phyloP scores from a whole-genome alignment of 2,797 vertebrate species.

The Hydrocynus forskahlii region DNA sequence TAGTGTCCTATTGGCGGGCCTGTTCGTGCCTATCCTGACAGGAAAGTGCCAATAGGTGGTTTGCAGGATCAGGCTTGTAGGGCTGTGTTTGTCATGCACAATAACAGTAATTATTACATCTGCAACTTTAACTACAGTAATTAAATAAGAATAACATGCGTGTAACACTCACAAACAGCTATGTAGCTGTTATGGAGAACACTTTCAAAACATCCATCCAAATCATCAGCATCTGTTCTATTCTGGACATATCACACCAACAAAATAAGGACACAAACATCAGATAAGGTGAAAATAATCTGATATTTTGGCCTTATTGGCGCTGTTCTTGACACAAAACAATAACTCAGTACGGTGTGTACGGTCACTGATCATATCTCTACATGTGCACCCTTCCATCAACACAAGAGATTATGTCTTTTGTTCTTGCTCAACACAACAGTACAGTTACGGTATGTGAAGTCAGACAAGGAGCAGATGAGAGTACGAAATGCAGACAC shows the following conservation, averaged over 20 bases:
- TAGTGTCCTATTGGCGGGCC: constrained; percentile 39
- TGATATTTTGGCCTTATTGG: background rate
- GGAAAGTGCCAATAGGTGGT: constrained; percentile 70
- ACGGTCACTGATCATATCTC: background rate
- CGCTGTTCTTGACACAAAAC: background rate
- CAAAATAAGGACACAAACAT: background rate
- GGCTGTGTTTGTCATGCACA: constrained; percentile 25
- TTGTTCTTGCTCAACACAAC: background rate
- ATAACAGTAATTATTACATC: constrained; percentile 2
- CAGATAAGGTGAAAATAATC: background rate
- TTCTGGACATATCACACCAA: background rate
- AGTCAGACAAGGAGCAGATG: background rate
- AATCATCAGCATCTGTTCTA: constrained; percentile 2
- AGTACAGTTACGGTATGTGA: background rate
- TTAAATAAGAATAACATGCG: too few relatives aligned
- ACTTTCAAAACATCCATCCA: constrained; percentile 4
- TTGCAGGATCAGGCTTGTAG: constrained; percentile 38
- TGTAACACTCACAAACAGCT: background rate
- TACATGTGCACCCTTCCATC: background rate
- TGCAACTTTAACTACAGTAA: background rate
- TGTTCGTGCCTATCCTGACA: constrained; percentile 64
- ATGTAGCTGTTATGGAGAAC: too few relatives aligned
- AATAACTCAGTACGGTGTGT: background rate
- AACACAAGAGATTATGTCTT: background rate
- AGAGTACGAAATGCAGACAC: background rate